These are phyloP conservation scores for Porites lutea DNA, from an alignment of 64 coral and sea anemone genomes.

Conservation along the genomic window DNA sequence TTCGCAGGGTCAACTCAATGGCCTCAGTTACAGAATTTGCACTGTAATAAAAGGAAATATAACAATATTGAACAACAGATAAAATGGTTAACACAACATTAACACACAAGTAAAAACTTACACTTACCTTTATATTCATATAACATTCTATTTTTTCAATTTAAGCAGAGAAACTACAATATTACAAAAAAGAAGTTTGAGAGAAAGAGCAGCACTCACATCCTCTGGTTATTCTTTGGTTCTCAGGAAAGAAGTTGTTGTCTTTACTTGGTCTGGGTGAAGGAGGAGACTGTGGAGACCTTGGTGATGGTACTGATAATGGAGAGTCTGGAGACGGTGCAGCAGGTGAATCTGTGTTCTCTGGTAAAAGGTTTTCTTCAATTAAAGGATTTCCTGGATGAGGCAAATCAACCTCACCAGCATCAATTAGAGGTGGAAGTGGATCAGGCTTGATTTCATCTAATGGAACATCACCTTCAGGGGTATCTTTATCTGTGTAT, in stretches of 20 bases:
- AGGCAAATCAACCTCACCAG: conserved; percentile 32
- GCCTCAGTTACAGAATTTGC: too few relatives aligned
- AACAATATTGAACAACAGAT: too few relatives aligned
- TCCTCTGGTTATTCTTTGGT: conserved; percentile 99
- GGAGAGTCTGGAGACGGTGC: conserved; percentile 67
- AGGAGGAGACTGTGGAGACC: conserved; percentile 67
- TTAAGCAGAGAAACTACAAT: neutral
- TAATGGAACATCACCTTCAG: conserved; percentile 71
- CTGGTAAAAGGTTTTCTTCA: conserved; percentile 22
- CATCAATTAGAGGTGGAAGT: conserved; percentile 85
- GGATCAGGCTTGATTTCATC: conserved; percentile 93
- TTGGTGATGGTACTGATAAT: conserved; percentile 59
- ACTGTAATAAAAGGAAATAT: too few relatives aligned
- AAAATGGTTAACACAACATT: too few relatives aligned
- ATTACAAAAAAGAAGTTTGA: neutral
- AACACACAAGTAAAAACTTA: too few relatives aligned
- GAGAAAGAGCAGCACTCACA: conserved; percentile 63
- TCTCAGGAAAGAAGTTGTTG: conserved; percentile 93
- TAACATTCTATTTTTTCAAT: too few relatives aligned
- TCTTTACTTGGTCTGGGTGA: conserved; percentile 67
- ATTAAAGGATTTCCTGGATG: conserved; percentile 25
- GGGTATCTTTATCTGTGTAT: conserved; percentile 57
- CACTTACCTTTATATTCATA: too few relatives aligned
- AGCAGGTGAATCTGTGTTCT: conserved; percentile 63
- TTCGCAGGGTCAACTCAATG: too few relatives aligned